Evolutionary conservation across 2,797 vertebrate species (phyloP), one percentile per base, ranked within the genome.

Genomic region (Sebastes oblongus): DNA sequence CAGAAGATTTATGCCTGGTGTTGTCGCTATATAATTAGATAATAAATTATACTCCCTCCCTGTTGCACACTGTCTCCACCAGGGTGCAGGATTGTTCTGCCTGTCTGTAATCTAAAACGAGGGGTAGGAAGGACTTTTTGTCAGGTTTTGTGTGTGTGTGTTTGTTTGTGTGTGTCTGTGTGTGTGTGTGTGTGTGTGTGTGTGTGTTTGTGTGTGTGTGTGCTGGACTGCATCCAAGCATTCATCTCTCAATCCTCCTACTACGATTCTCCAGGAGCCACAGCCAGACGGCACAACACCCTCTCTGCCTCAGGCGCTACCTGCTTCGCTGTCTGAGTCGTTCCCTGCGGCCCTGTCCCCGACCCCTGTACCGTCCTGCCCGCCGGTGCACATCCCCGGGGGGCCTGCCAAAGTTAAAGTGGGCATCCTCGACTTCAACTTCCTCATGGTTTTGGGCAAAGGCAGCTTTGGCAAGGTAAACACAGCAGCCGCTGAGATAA

Each of bases 401-500:
- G 24, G 24, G 24, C 88, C 89, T 13, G 82, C 92, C 88, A 95
- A 93, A 74, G 94, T 95, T 84, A 95, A 89, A 73, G 90, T 96
- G 78, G 93, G 95, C 69, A 85, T 93, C 67, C 91, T 82, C 0
- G 96, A 98, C 92, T 98, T 98, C 95, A 98, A 96, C 93, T 98
- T 98, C 93, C 96, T 98, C 80, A 98, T 97, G 97, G 97, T 98
- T 81, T 94, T 98, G 39, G 97, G 97, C 13, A 98, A 98, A 94
- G 97, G 97, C 88, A 98, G 97, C 75, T 98, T 98, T 81, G 97
- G 97, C 84, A 98, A 98, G 97, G 97, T 98, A 90, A 84, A 36
- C 10, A 18, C 39, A 68, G 64, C 67, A 29, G 55, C n/a, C 56
- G 16, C 52, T 7, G 39, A 73, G 66, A 74, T 2, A 0, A 88